These are phyloP conservation scores for Allygus modestus DNA, from an alignment of 2,888 invertebrate species.

Conservation along the genomic window DNA sequence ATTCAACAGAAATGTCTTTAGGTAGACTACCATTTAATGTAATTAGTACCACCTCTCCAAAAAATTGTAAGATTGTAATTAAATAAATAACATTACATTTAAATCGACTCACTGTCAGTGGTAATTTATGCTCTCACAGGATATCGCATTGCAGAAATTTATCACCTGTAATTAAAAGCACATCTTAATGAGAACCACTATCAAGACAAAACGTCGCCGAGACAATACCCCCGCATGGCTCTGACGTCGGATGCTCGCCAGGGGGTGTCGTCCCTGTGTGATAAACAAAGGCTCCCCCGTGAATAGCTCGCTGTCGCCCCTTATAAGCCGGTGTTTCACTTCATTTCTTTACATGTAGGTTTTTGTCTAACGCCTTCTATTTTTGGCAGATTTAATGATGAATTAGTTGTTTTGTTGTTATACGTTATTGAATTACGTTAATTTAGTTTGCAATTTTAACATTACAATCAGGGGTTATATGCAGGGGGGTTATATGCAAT, in stretches of 20 bases:
- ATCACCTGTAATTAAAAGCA: constrained; percentile 29
- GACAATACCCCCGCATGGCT: constrained; percentile 29
- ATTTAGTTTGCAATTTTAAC: too few species aligned
- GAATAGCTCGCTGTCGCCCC: not conserved
- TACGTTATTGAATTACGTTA: too few species aligned
- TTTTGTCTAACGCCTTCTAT: not conserved
- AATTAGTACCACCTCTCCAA: too few species aligned
- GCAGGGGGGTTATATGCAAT: too few species aligned
- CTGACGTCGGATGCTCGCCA: not conserved
- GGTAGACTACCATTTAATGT: too few species aligned
- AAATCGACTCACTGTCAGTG: too few species aligned
- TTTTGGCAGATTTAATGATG: too few species aligned
- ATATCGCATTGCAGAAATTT: not conserved
- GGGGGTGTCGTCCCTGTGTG: not conserved
- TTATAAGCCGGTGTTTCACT: not conserved
- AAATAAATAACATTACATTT: too few species aligned
- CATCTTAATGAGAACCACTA: constrained; percentile 23
- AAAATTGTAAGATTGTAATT: too few species aligned
- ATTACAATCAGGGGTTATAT: too few species aligned
- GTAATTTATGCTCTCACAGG: not conserved
- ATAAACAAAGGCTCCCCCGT: not conserved
- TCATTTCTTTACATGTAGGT: not conserved
- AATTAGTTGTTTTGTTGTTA: too few species aligned
- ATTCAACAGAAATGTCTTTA: too few species aligned
- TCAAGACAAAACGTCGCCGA: constrained; percentile 1